These are phyloP conservation scores for Micrasema longulum DNA, from an alignment of 1,140 invertebrate species.

Conservation along the genomic window DNA sequence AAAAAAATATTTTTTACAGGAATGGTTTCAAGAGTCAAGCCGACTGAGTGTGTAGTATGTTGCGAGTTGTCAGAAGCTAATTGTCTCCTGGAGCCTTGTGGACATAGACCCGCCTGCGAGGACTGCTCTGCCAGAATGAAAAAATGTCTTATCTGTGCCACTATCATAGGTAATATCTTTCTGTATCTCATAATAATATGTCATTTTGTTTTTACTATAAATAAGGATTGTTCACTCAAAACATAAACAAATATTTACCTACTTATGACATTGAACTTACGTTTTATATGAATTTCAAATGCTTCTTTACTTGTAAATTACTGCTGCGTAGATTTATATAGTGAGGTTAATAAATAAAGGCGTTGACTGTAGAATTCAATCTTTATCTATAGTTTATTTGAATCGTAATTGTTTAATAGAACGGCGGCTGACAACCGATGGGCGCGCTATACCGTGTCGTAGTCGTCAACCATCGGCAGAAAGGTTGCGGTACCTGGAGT, in stretches of 20 bases:
- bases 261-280: no score
- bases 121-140: slow-evolving; percentile 85
- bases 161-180: slow-evolving; percentile 71
- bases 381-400: no score
- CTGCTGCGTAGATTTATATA: no score
- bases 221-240: no score
- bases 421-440: slow-evolving; percentile 63
- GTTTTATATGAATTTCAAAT: no score
- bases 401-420: no score
- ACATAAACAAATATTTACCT: no score
- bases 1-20: slow-evolving; percentile 19
- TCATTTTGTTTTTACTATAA: no score
- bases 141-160: slow-evolving; percentile 81
- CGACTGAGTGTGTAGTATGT: slow-evolving; percentile 79
- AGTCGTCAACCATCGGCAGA: slow-evolving; percentile 72
- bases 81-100: slow-evolving; percentile 80
- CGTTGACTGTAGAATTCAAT: no score
- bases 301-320: no score
- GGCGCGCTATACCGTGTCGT: slow-evolving; percentile 65
- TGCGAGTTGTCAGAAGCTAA: slow-evolving; percentile 73
- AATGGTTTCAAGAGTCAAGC: slow-evolving; percentile 55
- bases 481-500: slow-evolving; percentile 82
- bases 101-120: slow-evolving; percentile 79
- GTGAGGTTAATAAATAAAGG: no score
- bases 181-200: no score